These are phyloP conservation scores for Neria commutata DNA, from an alignment of 2,888 invertebrate species.

Conservation along the genomic window DNA sequence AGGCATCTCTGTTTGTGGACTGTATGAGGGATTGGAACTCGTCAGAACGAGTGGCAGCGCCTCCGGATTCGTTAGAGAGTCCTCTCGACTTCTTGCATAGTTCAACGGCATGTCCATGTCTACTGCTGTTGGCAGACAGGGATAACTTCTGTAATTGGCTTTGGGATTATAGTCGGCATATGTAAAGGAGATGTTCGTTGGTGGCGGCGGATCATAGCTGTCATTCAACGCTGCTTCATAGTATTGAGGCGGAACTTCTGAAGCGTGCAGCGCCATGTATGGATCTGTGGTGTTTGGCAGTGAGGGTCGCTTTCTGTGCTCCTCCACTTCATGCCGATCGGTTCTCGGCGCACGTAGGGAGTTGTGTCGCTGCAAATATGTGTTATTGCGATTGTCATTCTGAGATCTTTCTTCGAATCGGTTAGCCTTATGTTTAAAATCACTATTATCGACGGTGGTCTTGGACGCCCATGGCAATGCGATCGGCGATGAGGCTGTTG, in stretches of 20 bases:
- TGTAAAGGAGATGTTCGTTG: slow-evolving; percentile 51
- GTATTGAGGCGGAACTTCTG: slow-evolving; percentile 20
- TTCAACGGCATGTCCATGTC: slow-evolving; percentile 63
- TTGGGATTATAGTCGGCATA: slow-evolving; percentile 44
- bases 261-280: slow-evolving; percentile 23
- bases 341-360: slow-evolving; percentile 44
- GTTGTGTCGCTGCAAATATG: slow-evolving; percentile 51
- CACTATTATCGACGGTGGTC: slow-evolving; percentile 63
- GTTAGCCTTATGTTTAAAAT: slow-evolving; percentile 64
- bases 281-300: slow-evolving; percentile 57
- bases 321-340: slow-evolving; percentile 36
- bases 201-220: slow-evolving; percentile 36
- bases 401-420: slow-evolving; percentile 65
- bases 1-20: slow-evolving; percentile 24
- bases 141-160: slow-evolving; percentile 48
- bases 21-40: slow-evolving; percentile 50
- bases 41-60: slow-evolving; percentile 58
- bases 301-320: slow-evolving; percentile 56
- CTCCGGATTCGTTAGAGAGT: slow-evolving; percentile 56
- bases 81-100: slow-evolving; percentile 39
- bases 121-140: slow-evolving; percentile 65
- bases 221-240: not conserved
- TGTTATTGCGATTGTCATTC: slow-evolving; percentile 35
- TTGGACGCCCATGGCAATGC: slow-evolving; percentile 64
- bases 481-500: slow-evolving; percentile 51